phyloP scores from a whole-genome alignment of 2,113 vertebrate species.

The Myodes glareolus region DNA sequence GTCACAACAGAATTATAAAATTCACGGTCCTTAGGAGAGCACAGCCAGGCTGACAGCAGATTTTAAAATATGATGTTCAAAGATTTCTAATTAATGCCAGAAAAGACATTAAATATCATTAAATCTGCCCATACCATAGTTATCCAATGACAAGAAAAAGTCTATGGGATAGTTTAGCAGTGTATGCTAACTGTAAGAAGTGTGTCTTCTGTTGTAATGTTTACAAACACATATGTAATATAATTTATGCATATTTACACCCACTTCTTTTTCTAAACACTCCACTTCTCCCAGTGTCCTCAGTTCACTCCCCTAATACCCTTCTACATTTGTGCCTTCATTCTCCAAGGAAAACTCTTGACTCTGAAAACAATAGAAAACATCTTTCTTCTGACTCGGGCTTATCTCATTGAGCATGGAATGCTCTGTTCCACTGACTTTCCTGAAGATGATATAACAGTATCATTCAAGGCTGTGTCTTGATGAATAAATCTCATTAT shows the following conservation, averaged over 20 bases:
- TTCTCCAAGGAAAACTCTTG: background rate
- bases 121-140: background rate
- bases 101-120: background rate
- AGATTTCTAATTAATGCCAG: background rate
- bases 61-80: slow-evolving; percentile 10
- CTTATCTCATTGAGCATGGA: background rate
- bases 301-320: background rate
- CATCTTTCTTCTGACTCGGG: background rate
- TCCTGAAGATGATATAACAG: background rate
- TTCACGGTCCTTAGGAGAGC: background rate
- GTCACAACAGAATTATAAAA: background rate
- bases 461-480: background rate
- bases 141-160: background rate
- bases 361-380: background rate
- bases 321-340: background rate
- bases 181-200: background rate
- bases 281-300: background rate
- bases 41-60: background rate
- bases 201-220: background rate
- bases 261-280: background rate
- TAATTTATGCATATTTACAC: background rate
- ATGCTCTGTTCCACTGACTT: background rate
- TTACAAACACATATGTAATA: background rate
- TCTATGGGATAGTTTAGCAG: background rate
- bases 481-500: background rate